Base-by-base conservation (phyloP, 2,888 invertebrate genomes). In the Holacanthella duospinosa region DNA sequence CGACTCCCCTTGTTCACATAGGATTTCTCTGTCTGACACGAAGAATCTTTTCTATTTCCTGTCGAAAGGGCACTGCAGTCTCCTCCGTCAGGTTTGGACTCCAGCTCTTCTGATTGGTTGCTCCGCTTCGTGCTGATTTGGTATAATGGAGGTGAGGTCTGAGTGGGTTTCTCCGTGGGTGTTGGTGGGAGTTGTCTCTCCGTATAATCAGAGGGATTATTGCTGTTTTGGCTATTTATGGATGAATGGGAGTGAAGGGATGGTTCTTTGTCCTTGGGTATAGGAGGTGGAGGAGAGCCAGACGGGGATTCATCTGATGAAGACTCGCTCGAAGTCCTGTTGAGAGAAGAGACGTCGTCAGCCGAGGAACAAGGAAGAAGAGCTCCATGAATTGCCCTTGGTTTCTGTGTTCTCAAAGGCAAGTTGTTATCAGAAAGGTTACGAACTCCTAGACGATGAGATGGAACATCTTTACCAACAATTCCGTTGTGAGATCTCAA, bases 311-410 rank as follows among this genome's bases (percentile, higher is more conserved):
- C 89, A 75, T 89, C 89, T 0, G 89, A 89, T 61, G 89, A 89
- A 76, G 87, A 88, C 68, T 89, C 85, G 75, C 87, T 88, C 0
- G 89, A 88, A 6, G 88, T 88, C 73, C 88, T 85, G 60, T 88
- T 88, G 12, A 88, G 79, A 0, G 88, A 88, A 74, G 88, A 88
- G 28, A 89, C 83, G 77, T 89, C 89, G 75, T 89, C 88, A 1
- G 88, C 89, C 1, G 88, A 89, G 4, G 89, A 88, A 75, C 86
- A 86, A 48, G 68, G 66, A 21, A 65, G 63, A 21, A 63, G 66
- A 55, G 60, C 57, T 1, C 60, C 48, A 43, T 59, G 64, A 29
- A 59, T 65, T n/a, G 48, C 58, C 44, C 62, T 65, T 21, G 59
- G 61, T 9, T 62, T 57, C 57, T 36, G 48, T 57, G 56, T 55